These are phyloP conservation scores for Choristoneura rosaceana DNA, from an alignment of 2,888 invertebrate genomes.

Conservation along the genomic window DNA sequence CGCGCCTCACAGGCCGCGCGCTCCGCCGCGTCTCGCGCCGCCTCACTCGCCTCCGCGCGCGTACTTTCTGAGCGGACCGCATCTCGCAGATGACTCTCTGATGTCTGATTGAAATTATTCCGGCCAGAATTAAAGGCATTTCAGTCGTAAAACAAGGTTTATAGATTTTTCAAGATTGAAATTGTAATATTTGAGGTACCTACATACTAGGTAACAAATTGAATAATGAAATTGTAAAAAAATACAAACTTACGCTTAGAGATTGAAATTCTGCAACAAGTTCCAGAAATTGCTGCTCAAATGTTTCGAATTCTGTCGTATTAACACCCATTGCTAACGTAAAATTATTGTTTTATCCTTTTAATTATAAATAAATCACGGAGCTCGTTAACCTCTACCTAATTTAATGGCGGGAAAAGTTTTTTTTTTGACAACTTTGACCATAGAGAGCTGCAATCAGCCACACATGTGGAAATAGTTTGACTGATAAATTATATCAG, in stretches of 20 bases:
- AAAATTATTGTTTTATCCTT: conserved; percentile 6
- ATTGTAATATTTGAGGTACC: no score
- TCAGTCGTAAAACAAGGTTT: no score
- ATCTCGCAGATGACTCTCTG: conserved; percentile 70
- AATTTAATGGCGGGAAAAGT: conserved; percentile 9
- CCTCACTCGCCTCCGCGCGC: conserved; percentile 72
- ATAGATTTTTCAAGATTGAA: no score
- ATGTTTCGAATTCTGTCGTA: conserved; percentile 65
- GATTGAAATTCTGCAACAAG: conserved; percentile 70
- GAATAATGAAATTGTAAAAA: not conserved
- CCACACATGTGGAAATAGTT: not conserved
- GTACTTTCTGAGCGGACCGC: conserved; percentile 64
- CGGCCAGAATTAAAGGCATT: no score
- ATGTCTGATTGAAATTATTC: conserved; percentile 53
- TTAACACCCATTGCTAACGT: conserved; percentile 47
- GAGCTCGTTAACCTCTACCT: not conserved
- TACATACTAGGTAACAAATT: no score
- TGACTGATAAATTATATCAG: not conserved
- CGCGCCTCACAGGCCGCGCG: conserved; percentile 66
- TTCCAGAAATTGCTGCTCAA: conserved; percentile 73
- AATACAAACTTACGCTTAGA: conserved; percentile 60
- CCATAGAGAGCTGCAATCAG: not conserved
- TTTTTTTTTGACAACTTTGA: not conserved
- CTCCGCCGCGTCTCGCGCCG: conserved; percentile 62
- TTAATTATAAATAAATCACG: not conserved